Evolutionary conservation across 2,797 vertebrate genomes (phyloP), one percentile per base, ranked within the genome.

Genomic region (Streptopelia turtur): DNA sequence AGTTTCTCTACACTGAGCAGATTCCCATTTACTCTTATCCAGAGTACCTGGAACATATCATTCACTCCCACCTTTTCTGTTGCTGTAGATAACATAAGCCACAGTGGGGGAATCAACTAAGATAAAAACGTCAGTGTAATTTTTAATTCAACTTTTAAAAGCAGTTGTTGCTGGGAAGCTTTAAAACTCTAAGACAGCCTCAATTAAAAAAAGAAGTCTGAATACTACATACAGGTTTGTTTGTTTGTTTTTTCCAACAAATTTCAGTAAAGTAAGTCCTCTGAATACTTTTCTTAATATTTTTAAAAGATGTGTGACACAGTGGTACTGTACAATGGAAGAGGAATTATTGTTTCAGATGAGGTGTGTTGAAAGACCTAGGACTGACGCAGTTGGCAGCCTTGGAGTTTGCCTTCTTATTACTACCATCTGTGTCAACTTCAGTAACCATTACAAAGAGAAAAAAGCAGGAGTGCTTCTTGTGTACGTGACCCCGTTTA

Each of bases 401-500:
- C 30, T 79, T 80, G 53, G 68, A 88, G 71, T 76, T 93, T 88
- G 84, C 56, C 56, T 96, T 55, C 66, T 97, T 93, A 95, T 97
- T 97, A 86, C 72, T 97, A 95, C 94, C 95, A 96, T 97, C 91
- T 97, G 95, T 97, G 96, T 97, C 96, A 97, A 93, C 91, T 95
- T 87, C 86, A 90, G 71, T 77, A 82, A 94, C 59, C 18, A 14
- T 80, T 89, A 55, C 45, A 55, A 84, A 85, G 27, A 90, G 35
- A 57, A 59, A 80, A 55, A 72, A 61, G 20, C 20, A 84, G 53
- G 35, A 91, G 49, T 11, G 25, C 37, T 39, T 86, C 69, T 74
- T 88, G 90, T 56, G 30, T 95, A 94, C 47, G 31, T 97, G 92
- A 95, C 66, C 91, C 41, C 0, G 0, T 25, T 77, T 83, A 84